phyloP scores from a whole-genome alignment of 2,888 invertebrate genomes.

The Erebia epiphron region DNA sequence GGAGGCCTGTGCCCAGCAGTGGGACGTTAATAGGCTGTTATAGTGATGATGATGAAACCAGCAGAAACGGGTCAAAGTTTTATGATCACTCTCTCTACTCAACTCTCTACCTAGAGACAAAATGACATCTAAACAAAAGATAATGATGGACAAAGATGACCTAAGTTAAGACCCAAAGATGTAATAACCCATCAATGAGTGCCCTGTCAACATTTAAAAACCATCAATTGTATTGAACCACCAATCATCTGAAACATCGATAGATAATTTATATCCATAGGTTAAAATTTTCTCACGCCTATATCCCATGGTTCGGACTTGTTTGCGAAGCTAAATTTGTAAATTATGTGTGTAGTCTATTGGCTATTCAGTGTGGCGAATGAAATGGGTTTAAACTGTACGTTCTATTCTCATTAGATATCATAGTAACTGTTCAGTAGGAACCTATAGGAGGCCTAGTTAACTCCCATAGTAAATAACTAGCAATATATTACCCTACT shows the following conservation, averaged over 20 bases:
- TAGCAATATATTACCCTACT: no score
- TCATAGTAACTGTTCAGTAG: conserved; percentile 2
- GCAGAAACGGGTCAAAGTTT: no score
- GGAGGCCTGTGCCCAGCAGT: no score
- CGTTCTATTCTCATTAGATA: conserved; percentile 5
- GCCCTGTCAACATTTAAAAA: conserved; percentile 50
- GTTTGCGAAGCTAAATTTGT: conserved; percentile 47
- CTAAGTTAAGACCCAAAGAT: conserved; percentile 19
- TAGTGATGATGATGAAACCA: no score
- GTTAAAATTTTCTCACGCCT: conserved; percentile 49
- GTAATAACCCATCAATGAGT: conserved; percentile 15
- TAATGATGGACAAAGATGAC: conserved; percentile 24
- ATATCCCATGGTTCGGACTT: conserved; percentile 34
- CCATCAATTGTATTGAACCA: conserved; percentile 49
- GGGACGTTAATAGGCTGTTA: no score
- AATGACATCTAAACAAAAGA: background rate
- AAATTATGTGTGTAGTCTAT: conserved; percentile 44
- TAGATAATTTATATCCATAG: conserved; percentile 26
- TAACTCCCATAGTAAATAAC: background rate
- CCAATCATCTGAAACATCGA: conserved; percentile 40
- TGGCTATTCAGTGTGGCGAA: conserved; percentile 34
- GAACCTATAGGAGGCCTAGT: background rate
- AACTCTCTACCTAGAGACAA: background rate
- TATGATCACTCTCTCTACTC: no score
- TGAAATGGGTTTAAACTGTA: conserved; percentile 19